Base-by-base conservation (phyloP, 2,113 vertebrate species). In the Oreotrochilus melanogaster region DNA sequence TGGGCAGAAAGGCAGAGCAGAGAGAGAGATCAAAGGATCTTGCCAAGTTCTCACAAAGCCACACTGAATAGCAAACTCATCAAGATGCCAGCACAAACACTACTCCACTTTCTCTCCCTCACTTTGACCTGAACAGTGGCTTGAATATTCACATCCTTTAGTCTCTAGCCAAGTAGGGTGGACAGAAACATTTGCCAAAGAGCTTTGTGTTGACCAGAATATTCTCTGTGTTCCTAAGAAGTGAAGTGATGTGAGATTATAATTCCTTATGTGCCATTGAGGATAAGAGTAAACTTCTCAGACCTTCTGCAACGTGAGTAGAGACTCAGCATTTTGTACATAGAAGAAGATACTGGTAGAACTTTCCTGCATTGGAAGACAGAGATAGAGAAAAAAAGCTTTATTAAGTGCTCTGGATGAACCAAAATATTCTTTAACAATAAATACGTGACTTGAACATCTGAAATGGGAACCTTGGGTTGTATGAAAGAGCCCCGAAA, bases 1-100 rank as follows among this genome's bases (percentile, higher is more conserved):
- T 11, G 54, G 51, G 24, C 9, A 88, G 56, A 73, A 82, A 76
- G 17, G 6, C 54, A 69, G 48, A 22, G 23, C 72, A 69, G 48
- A 54, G 14, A 57, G 14, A 57, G 39, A 50, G 37, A 14, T 37
- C 37, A 28, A 17, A 30, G 6, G 23, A 23, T 56, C 57, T 78
- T 73, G 82, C 71, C 86, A 92, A 80, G 25, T 66, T 76, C 39
- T 50, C 56, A 76, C 71, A 92, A 83, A 82, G 48, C 9, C 14
- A 5, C 45, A 4, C 0, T 84, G 86, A 92, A 71, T 1, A 71
- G 64, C 27, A 71, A 60, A 22, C 57, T 86, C 0, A 0, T 43
- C 1, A 0, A 45, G 45, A 24, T 70, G 71, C 67, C 76, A 72
- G 42, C 43, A 67, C 45, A 53, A 91, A 50, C 23, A 15, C n/a